Evolutionary conservation across 2,888 invertebrate genomes (phyloP), one percentile per base, ranked within the genome.

Genomic region (Chouioia cunea): DNA sequence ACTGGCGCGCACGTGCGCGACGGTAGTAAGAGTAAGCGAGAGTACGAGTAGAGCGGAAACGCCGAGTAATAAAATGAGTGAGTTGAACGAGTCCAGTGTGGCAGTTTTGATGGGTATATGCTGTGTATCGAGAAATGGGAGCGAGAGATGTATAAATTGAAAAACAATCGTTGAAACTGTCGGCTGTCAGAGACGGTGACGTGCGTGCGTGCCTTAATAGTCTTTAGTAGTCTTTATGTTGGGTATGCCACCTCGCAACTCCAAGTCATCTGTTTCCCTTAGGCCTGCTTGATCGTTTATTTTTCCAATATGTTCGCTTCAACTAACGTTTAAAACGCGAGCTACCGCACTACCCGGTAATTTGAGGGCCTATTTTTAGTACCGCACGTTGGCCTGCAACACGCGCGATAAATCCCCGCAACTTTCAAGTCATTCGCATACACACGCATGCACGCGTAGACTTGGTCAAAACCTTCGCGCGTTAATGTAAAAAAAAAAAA

Each of bases 261-360:
- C n/a, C 27, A 76, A 82, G 82, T 83, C 83, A 80, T 83, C 82
- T 83, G 84, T 82, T 83, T 81, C n/a, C n/a, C n/a, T n/a, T n/a
- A n/a, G n/a, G 82, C 77, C 70, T 65, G 68, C 65, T 50, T 63
- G 67, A 48, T 78, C 78, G 84, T 84, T 85, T 85, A 83, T 85
- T 84, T 83, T 82, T 84, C 82, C 82, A 84, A 83, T 80, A 83
- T 82, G 82, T 79, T 82, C 76, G 82, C 82, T n/a, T 18, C 16
- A 8, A 20, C 50, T n/a, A 10, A 10, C 50, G n/a, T 48, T 58
- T 73, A 46, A 64, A 73, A 73, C 52, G 54, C 47, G 18, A 43
- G 48, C 52, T 6, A 47, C 20, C 18, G 52, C 53, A n/a, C 66
- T 73, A 64, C 67, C 57, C 36, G 59, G 67, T 67, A 64, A 70